phyloP scores from a whole-genome alignment of 53 echinoderm and acorn worm species.

The Luidia sarsii region DNA sequence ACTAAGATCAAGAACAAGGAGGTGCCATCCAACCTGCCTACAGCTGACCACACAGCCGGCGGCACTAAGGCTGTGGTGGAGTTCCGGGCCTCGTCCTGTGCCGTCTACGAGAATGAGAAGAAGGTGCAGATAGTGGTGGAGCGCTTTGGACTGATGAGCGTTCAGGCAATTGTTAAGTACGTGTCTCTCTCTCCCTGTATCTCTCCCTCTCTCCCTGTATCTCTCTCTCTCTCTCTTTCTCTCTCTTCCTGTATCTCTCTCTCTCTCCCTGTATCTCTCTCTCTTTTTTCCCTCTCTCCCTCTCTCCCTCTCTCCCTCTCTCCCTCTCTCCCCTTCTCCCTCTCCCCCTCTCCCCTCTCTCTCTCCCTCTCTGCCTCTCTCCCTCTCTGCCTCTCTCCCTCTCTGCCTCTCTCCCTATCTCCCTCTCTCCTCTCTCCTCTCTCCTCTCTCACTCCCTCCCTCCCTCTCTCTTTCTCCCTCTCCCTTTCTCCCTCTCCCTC shows the following conservation, averaged over 20 bases:
- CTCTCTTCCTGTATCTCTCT: slow-evolving; percentile 8
- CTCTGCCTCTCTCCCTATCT: too few species aligned
- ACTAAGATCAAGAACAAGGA: slow-evolving; percentile 94
- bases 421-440: too few species aligned
- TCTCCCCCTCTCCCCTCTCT: too few species aligned
- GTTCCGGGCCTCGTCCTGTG: slow-evolving; percentile 81
- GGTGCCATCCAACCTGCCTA: slow-evolving; percentile 60
- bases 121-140: slow-evolving; percentile 80
- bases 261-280: too few species aligned
- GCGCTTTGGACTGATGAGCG: slow-evolving; percentile 77
- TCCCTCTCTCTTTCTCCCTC: too few species aligned
- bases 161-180: slow-evolving; percentile 88
- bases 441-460: too few species aligned
- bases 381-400: too few species aligned
- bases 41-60: slow-evolving; percentile 70
- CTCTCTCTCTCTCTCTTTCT: neutral
- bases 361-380: too few species aligned
- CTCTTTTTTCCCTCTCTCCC: too few species aligned
- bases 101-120: slow-evolving; percentile 93
- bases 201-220: neutral
- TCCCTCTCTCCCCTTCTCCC: too few species aligned
- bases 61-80: slow-evolving; percentile 82
- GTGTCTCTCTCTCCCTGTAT: neutral
- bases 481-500: too few species aligned
- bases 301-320: too few species aligned